Evolutionary conservation across 1,140 invertebrate genomes (phyloP), one percentile per base, ranked within the genome.

Genomic region (Psilanteris sp.): DNA sequence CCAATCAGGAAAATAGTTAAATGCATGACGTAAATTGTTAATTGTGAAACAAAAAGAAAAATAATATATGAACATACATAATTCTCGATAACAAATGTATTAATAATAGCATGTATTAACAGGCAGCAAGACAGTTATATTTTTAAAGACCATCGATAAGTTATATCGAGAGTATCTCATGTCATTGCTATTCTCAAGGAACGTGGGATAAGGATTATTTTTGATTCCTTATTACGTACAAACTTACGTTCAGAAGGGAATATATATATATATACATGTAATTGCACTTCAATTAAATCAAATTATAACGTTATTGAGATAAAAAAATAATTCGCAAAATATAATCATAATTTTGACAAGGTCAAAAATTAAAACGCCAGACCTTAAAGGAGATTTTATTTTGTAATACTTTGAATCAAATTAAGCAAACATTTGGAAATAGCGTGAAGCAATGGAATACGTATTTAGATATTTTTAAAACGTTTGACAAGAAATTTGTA

Each of bases 81-180:
- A 57, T 54, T 52, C 66, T 24, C 48, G 43, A 16, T 50, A 70
- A 62, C 66, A 41, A 36, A 55, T 8, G 41, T 76, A 81, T 79
- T 80, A 81, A 79, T 77, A 80, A 59, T 57, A 70, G 78, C 80
- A 66, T 70, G 36, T 77, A 82, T 81, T 81, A 82, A 84, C 85
- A 87, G 81, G 87, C 87, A 88, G 81, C 85, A 87, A 76, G 81
- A 83, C 86, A 87, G 79, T 86, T 84, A 82, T 73, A 22, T 71
- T n/a, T n/a, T 22, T 62, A 50, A 67, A 81, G 75, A 83, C 78
- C 80, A 84, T 82, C 66, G 77, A 83, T 76, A 78, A 81, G 73
- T 75, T 64, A 29, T 59, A 52, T 50, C 44, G 36, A 66, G 61
- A 77, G 41, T 68, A 78, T 68, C 52, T 66, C 20, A 59, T 48